Percentiles rank a stretch among this genome's conserved stretches.
These are phyloP conservation scores for Epizoanthus ramosus DNA, from an alignment of 92 coral and sea anemone species.

Conservation along the genomic window DNA sequence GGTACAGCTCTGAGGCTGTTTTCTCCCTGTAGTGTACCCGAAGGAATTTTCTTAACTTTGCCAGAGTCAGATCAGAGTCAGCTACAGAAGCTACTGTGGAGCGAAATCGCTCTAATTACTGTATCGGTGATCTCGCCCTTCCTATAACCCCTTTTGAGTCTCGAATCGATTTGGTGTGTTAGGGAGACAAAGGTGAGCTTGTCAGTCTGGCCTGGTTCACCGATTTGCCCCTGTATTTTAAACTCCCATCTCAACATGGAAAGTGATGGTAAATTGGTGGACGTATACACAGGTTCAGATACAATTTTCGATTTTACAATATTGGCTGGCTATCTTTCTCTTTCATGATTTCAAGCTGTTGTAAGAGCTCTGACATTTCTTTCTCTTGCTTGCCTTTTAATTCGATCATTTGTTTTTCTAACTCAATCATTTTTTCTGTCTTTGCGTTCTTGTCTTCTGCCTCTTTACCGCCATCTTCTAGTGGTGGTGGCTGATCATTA, in stretches of 20 bases:
- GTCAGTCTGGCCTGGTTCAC: constrained; percentile 56
- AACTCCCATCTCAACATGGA: background rate
- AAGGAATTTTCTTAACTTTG: too few relatives aligned
- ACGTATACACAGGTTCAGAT: too few relatives aligned
- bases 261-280: too few relatives aligned
- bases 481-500: constrained; percentile 34
- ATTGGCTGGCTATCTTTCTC: background rate
- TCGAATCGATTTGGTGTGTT: constrained; percentile 65
- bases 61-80: background rate
- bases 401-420: constrained; percentile 12
- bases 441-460: constrained; percentile 1
- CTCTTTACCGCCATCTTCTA: background rate
- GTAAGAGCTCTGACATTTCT: constrained; percentile 14
- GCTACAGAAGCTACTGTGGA: constrained; percentile 60
- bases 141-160: constrained; percentile 53
- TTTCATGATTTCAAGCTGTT: constrained; percentile 16
- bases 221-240: constrained; percentile 51
- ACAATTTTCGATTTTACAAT: too few relatives aligned
- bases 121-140: constrained; percentile 53
- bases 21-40: too few relatives aligned
- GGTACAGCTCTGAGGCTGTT: constrained; percentile 3
- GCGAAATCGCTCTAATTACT: constrained; percentile 54
- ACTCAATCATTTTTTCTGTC: constrained; percentile 1
- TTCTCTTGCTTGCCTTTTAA: constrained; percentile 27
- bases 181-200: constrained; percentile 61